Percentiles rank a stretch among this genome's conserved stretches.
phyloP scores from a whole-genome alignment of 2,797 vertebrate genomes.

The Tiaroga cobitis region DNA sequence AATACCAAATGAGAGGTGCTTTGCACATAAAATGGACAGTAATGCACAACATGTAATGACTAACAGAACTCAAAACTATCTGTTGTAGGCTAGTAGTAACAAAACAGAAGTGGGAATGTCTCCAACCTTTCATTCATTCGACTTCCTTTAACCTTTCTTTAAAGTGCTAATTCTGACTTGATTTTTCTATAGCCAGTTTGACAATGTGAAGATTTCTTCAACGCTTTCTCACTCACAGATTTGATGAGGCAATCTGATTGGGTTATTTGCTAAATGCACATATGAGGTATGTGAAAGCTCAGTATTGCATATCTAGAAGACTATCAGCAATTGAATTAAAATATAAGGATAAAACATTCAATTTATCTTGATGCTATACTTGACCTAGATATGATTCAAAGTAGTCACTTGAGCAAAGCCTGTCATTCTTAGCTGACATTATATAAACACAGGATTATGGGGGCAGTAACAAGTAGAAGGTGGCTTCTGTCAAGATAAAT shows the following conservation, averaged over 20 bases:
- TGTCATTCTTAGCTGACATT: constrained; percentile 25
- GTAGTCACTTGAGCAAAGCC: constrained; percentile 28
- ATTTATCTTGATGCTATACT: constrained; percentile 43
- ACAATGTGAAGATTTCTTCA: constrained; percentile 60
- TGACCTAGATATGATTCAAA: constrained; percentile 35
- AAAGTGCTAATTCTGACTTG: constrained; percentile 63
- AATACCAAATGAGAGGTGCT: constrained; percentile 5
- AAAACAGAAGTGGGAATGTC: constrained; percentile 61
- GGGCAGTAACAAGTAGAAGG: constrained; percentile 4
- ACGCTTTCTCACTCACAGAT: constrained; percentile 55
- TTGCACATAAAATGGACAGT: constrained; percentile 46
- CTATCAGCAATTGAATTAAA: constrained; percentile 36
- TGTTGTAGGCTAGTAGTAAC: constrained; percentile 63
- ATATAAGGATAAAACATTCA: constrained; percentile 39
- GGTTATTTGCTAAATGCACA: constrained; percentile 56
- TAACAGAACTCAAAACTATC: constrained; percentile 60
- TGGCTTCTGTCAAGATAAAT: constrained; percentile 8
- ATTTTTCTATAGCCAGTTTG: constrained; percentile 33
- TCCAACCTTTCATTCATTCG: constrained; percentile 50
- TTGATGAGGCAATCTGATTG: constrained; percentile 46
- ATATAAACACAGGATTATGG: constrained; percentile 8
- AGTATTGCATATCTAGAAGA: constrained; percentile 60
- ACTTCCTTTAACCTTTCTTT: constrained; percentile 51
- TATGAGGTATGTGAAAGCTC: constrained; percentile 62
- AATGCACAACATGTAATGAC: constrained; percentile 60